Evolutionary conservation across 1,140 invertebrate genomes (phyloP).

Genomic region (Melanaphis sacchari): DNA sequence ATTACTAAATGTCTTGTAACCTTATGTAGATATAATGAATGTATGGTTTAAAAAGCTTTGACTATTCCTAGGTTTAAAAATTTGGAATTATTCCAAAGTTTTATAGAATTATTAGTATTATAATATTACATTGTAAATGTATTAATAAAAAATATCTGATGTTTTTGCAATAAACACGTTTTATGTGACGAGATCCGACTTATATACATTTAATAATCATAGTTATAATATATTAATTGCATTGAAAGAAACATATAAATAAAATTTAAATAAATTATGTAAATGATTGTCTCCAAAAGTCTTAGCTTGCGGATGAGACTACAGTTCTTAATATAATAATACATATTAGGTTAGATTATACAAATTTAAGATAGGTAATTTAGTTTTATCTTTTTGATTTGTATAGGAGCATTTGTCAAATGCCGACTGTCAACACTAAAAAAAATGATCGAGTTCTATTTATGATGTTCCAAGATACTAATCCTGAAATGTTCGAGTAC

Average conservation of each 20-base stretch:
- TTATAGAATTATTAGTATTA: neutral
- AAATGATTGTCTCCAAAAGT: too few species aligned
- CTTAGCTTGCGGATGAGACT: too few species aligned
- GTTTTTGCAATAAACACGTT: neutral
- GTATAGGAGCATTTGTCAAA: neutral
- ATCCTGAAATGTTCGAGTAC: neutral
- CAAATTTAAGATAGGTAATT: neutral
- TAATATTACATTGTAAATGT: neutral
- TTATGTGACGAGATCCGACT: neutral
- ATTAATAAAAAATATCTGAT: neutral
- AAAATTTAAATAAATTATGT: too few species aligned
- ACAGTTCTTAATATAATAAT: too few species aligned
- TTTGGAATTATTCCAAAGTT: too few species aligned
- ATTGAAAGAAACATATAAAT: too few species aligned
- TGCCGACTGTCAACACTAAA: neutral
- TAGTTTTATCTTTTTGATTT: neutral
- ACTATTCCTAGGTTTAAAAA: too few species aligned
- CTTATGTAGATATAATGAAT: too few species aligned
- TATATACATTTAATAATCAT: neutral
- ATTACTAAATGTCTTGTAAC: too few species aligned
- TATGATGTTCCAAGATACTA: neutral
- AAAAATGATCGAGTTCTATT: slow-evolving; percentile 18
- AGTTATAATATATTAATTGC: too few species aligned
- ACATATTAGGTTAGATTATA: too few species aligned
- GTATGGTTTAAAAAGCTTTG: too few species aligned